Conservation (phyloP, 2,113 vertebrate genomes). For the Lepus europaeus region DNA sequence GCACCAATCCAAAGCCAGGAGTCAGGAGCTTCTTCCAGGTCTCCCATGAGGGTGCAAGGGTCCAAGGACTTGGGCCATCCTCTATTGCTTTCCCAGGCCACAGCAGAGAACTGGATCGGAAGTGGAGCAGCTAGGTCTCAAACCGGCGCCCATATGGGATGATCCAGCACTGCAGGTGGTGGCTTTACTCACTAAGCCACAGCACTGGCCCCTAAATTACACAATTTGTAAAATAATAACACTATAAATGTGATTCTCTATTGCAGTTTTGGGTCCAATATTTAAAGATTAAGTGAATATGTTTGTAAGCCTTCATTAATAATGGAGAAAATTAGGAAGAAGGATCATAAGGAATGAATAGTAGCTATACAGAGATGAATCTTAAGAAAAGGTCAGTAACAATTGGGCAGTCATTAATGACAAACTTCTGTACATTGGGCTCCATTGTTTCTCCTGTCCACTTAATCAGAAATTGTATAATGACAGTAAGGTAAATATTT, state of each 20-base stretch:
- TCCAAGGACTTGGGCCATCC: no score
- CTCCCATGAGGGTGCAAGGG: no score
- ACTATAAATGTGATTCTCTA: not conserved
- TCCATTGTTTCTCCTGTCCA: not conserved
- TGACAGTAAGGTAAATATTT: slow-evolving; percentile 2
- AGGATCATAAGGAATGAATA: not conserved
- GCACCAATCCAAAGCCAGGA: no score
- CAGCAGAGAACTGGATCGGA: no score
- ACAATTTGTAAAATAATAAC: not conserved
- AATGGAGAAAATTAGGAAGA: slow-evolving; percentile 2
- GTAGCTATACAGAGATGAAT: not conserved
- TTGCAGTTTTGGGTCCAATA: slow-evolving; percentile 5
- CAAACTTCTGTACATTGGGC: not conserved
- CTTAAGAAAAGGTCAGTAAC: slow-evolving; percentile 12
- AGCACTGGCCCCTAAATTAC: no score
- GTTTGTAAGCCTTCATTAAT: slow-evolving; percentile 38
- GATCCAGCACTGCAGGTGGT: no score
- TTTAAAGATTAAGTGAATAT: slow-evolving; percentile 32
- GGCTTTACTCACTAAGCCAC: no score
- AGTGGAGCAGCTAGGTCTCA: no score
- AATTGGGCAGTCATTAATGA: not conserved
- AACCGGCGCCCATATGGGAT: no score
- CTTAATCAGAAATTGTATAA: not conserved
- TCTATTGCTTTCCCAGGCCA: no score
- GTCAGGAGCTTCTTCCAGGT: no score